These are phyloP conservation scores for Cosmia trapezina DNA, from an alignment of 2,888 invertebrate species.

Conservation along the genomic window DNA sequence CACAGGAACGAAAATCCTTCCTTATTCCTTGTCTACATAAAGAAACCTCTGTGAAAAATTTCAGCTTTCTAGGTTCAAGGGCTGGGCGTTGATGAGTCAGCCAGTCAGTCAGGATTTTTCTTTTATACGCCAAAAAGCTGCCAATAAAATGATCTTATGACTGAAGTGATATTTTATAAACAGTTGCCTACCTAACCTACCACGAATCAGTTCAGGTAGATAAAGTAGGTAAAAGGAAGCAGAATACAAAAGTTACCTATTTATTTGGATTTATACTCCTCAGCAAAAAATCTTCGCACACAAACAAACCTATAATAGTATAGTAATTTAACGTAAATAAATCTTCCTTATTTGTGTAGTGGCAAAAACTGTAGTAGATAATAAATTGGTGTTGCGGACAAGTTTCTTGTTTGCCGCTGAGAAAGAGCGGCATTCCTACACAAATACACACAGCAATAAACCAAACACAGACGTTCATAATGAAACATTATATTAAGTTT, in stretches of 20 bases:
- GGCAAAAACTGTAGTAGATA: constrained; percentile 64
- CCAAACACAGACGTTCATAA: constrained; percentile 34
- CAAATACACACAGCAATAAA: constrained; percentile 50
- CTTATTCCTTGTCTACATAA: no score
- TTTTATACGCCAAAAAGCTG: no score
- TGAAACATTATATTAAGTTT: constrained; percentile 18
- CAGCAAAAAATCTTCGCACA: constrained; percentile 15
- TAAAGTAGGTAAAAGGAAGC: not conserved
- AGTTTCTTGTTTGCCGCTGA: constrained; percentile 55
- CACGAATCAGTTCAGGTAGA: not conserved
- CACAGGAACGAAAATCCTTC: no score
- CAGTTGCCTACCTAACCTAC: not conserved
- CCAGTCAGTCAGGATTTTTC: no score
- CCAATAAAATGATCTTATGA: not conserved
- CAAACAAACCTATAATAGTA: no score
- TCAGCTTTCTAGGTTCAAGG: no score
- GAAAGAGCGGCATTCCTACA: constrained; percentile 42
- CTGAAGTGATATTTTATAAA: not conserved
- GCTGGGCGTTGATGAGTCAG: no score
- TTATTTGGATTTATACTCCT: not conserved
- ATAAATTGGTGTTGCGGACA: constrained; percentile 60
- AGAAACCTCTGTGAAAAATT: no score
- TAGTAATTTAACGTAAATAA: constrained; percentile 60
- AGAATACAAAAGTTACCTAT: not conserved
- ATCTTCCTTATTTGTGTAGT: constrained; percentile 54